Base-by-base conservation (phyloP, 2,888 invertebrate genomes). In the Dorcus parallelipipedus region DNA sequence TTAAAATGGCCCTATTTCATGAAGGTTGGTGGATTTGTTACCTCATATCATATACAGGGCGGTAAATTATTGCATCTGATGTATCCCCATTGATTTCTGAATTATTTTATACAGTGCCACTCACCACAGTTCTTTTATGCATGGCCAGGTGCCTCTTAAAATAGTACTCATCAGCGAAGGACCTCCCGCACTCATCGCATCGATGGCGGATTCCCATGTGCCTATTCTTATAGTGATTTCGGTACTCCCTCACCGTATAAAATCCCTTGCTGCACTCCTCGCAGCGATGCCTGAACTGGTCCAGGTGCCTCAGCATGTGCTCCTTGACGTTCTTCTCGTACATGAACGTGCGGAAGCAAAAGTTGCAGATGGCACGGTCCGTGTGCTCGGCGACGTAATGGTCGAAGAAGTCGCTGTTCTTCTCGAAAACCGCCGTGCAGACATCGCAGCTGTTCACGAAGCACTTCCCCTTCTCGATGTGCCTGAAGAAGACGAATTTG, bases 301-400 rank as follows among this genome's bases (percentile, higher is more conserved):
- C 78, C 61, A 78, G 65, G 65, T 78, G 78, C 40, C 77, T 69
- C 49, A 78, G 58, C 76, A 78, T 77, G 54, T 78, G 78, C 60
- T 78, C 77, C 56, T 78, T 78, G 45, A 78, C 77, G 61, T 78
- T 77, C 58, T 78, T 78, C 65, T 78, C 77, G 64, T 78, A 78
- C 76, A 78, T 76, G 64, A 78, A 78, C 8, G 78, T 78, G 58
- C 76, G 62, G 62, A 77, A 78, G 63, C 78, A 78, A 56, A 77
- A 78, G 61, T 78, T 74, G 58, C 78, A 78, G 50, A 78, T 74
- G 2, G 78, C 78, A 3, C 78, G 67, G 52, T 78, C 78, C 0
- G 74, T 72, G 63, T 78, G 78, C 17, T 71, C 70, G 1, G 64
- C 61, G 0, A 73, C 56, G 58, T 78, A 78, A 60, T 78, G 78